phyloP scores from a whole-genome alignment of 2,797 vertebrate species.

The Karalla daura region DNA sequence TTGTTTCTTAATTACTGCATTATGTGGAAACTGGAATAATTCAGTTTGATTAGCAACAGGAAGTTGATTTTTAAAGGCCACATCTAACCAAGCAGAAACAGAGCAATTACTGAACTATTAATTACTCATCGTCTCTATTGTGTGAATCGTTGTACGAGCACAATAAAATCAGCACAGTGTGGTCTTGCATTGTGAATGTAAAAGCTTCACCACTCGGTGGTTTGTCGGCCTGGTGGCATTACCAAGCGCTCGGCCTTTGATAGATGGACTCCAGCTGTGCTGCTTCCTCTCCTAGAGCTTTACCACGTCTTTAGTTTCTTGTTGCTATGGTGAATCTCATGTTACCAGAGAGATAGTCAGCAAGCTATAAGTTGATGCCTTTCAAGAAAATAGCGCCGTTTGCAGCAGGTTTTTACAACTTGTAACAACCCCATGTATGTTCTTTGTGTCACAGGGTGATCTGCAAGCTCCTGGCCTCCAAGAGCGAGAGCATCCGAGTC shows the following conservation, averaged over 20 bases:
- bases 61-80: not conserved
- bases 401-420: constrained; percentile 18
- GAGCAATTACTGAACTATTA: too few relatives aligned
- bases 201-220: not conserved
- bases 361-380: constrained; percentile 15
- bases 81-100: too few relatives aligned
- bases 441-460: constrained; percentile 88
- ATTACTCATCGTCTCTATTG: too few relatives aligned
- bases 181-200: not conserved
- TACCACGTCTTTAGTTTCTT: constrained; percentile 23
- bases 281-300: constrained; percentile 30
- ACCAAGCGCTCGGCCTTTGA: constrained; percentile 15
- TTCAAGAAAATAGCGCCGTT: constrained; percentile 29
- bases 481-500: constrained; percentile 98
- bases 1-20: too few relatives aligned
- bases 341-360: constrained; percentile 34
- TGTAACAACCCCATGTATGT: constrained; percentile 22
- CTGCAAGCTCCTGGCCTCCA: constrained; percentile 98
- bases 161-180: not conserved
- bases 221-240: too few relatives aligned
- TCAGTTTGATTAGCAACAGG: too few relatives aligned
- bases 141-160: not conserved
- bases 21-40: too few relatives aligned
- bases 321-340: constrained; percentile 52
- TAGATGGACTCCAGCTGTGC: constrained; percentile 9